These are phyloP conservation scores for Oreohelix idahoensis DNA, from an alignment of 1,140 invertebrate species.

Conservation along the genomic window DNA sequence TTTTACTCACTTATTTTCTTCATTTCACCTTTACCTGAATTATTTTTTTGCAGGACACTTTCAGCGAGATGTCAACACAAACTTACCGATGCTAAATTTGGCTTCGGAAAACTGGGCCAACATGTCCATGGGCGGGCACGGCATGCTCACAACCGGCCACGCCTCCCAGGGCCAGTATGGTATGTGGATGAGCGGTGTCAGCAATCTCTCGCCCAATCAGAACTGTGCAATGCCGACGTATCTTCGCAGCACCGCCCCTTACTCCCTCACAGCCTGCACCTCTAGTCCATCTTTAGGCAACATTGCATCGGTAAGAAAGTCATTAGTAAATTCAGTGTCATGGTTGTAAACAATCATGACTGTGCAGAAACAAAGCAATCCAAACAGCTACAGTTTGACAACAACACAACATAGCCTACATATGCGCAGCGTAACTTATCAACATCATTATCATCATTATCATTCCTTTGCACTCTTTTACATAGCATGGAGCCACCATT, in stretches of 20 bases:
- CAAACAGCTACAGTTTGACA: too few species aligned
- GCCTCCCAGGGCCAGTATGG: conserved; percentile 61
- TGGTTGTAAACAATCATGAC: too few species aligned
- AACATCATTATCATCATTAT: too few species aligned
- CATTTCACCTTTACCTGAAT: too few species aligned
- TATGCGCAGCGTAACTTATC: too few species aligned
- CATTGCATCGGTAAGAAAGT: conserved; percentile 24
- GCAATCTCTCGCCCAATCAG: conserved; percentile 67
- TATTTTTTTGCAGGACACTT: conserved; percentile 53
- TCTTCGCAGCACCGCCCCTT: conserved; percentile 50
- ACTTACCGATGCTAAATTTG: conserved; percentile 65
- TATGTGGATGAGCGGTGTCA: conserved; percentile 65
- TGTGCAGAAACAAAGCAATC: too few species aligned
- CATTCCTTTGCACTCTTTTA: too few species aligned
- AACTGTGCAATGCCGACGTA: conserved; percentile 68
- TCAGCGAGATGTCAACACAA: conserved; percentile 59
- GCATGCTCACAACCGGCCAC: conserved; percentile 33
- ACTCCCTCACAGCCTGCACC: conserved; percentile 44
- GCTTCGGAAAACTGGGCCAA: conserved; percentile 63
- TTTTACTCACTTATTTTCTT: neutral
- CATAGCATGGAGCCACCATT: too few species aligned
- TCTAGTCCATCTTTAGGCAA: conserved; percentile 33
- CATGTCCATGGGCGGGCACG: conserved; percentile 54
- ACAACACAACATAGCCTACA: too few species aligned
- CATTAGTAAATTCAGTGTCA: too few species aligned